These are phyloP conservation scores for Mobula birostris DNA, from an alignment of 2,113 vertebrate species.

Conservation along the genomic window DNA sequence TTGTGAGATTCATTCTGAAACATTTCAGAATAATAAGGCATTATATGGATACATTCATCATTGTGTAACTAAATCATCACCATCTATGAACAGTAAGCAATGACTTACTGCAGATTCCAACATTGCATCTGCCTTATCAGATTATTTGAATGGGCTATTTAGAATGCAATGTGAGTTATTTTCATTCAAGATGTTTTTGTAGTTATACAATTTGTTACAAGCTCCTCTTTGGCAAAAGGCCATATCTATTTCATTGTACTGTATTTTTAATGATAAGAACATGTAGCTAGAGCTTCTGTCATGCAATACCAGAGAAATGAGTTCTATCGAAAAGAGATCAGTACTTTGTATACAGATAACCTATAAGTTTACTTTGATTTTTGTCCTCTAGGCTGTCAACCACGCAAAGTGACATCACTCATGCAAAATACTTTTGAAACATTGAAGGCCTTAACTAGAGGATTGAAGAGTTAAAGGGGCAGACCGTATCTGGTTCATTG, in stretches of 20 bases:
- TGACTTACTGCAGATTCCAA: neutral
- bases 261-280: slow-evolving; percentile 4
- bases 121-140: neutral
- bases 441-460: no score
- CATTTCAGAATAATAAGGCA: neutral
- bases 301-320: no score
- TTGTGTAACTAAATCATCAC: neutral
- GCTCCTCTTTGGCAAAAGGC: neutral
- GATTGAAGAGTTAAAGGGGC: no score
- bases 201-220: neutral
- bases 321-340: no score
- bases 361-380: no score
- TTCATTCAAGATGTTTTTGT: neutral
- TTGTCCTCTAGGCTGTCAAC: no score
- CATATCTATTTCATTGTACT: neutral
- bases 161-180: neutral
- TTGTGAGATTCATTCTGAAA: neutral
- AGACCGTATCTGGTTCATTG: no score
- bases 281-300: neutral
- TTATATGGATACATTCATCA: neutral
- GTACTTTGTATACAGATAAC: no score
- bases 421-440: no score
- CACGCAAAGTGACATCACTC: no score
- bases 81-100: neutral
- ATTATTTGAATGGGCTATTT: neutral